These are phyloP conservation scores for Buteo buteo DNA, from an alignment of 2,113 vertebrate species.

Conservation along the genomic window DNA sequence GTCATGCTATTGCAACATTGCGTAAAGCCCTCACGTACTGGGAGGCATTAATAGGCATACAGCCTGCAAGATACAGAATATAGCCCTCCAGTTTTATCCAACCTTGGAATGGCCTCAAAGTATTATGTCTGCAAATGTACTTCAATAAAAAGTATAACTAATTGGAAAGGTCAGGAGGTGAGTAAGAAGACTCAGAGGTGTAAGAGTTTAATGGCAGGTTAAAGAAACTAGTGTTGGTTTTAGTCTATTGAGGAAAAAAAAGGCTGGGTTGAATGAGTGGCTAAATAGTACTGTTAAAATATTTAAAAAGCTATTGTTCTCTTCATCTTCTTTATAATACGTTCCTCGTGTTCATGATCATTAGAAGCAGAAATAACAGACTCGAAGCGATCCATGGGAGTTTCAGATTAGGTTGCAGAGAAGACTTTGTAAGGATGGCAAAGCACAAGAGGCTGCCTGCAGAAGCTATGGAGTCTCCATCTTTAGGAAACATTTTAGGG, in stretches of 20 bases:
- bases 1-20: not conserved
- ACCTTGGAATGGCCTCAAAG: not conserved
- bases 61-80: not conserved
- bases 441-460: not conserved
- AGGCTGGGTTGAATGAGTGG: fast-evolving
- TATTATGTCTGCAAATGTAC: not conserved
- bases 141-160: not conserved
- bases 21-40: not conserved
- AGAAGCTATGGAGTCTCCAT: not conserved
- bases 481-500: not conserved
- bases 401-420: not conserved
- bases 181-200: not conserved
- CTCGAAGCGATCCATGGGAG: not conserved
- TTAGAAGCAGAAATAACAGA: not conserved
- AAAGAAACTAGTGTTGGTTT: not conserved
- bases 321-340: not conserved
- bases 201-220: not conserved
- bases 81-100: not conserved
- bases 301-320: not conserved
- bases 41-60: not conserved
- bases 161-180: not conserved
- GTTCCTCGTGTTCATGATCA: not conserved
- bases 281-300: not conserved
- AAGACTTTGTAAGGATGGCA: not conserved
- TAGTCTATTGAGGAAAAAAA: not conserved